Conservation (phyloP, 2,888 invertebrate genomes). For the Erynnis tages region DNA sequence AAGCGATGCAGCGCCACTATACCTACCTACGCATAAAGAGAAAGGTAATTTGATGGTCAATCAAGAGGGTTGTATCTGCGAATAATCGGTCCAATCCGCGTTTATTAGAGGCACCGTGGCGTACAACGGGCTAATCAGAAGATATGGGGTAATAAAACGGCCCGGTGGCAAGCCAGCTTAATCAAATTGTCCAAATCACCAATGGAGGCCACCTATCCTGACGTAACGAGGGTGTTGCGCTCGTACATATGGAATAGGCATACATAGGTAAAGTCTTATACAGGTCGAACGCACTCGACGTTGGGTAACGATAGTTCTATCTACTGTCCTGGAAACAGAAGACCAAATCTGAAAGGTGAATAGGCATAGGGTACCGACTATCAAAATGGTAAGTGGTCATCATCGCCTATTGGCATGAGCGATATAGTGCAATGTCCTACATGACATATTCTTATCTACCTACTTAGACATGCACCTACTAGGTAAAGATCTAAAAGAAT, state of each 20-base stretch:
- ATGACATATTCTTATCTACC: too few species aligned
- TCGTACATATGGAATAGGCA: constrained; percentile 2
- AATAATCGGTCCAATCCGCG: constrained; percentile 43
- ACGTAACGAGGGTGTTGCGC: constrained; percentile 16
- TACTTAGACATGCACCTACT: too few species aligned
- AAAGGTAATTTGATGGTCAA: constrained; percentile 25
- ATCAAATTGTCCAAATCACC: constrained; percentile 72
- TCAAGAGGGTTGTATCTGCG: constrained; percentile 30
- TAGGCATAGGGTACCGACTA: too few species aligned
- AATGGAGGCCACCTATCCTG: constrained; percentile 41
- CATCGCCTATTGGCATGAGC: too few species aligned
- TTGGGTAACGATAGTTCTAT: too few species aligned
- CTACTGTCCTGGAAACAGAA: too few species aligned
- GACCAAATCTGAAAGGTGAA: too few species aligned
- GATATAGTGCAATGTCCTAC: too few species aligned
- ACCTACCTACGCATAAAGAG: neutral
- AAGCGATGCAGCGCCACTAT: too few species aligned
- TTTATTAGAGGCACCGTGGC: constrained; percentile 44
- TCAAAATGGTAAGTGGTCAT: too few species aligned
- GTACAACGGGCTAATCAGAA: constrained; percentile 69
- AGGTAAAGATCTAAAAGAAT: too few species aligned
- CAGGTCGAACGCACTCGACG: neutral
- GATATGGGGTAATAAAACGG: constrained; percentile 75
- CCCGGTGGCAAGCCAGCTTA: constrained; percentile 60
- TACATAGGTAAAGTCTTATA: neutral